Conservation (phyloP, 2,113 vertebrate genomes). For the Xenopus laevis region DNA sequence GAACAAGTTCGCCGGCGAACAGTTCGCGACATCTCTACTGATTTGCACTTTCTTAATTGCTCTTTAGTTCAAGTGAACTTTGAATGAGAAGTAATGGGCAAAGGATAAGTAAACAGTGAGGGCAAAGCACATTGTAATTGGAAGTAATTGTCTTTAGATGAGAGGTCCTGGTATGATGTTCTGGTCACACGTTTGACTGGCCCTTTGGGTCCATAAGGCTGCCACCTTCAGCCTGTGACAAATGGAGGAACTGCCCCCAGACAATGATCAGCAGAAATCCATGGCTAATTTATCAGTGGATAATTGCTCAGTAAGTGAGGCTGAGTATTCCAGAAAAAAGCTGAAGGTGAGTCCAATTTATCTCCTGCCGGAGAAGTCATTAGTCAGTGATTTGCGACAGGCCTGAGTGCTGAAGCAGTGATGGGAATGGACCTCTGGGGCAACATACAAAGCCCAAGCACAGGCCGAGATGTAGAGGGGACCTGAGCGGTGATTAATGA, state of each 20-base stretch:
- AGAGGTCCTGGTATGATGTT: constrained; percentile 5
- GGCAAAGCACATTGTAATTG: constrained; percentile 13
- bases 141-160: constrained; percentile 5
- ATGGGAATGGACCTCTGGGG: constrained; percentile 29
- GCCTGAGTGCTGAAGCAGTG: not conserved
- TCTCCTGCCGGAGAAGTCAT: constrained; percentile 11
- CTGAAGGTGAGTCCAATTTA: constrained; percentile 9
- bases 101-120: not conserved
- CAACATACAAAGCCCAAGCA: not conserved
- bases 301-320: constrained; percentile 19
- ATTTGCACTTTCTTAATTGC: no score
- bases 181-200: not conserved
- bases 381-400: constrained; percentile 16
- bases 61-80: no score
- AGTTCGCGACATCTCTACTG: no score
- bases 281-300: constrained; percentile 4
- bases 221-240: not conserved
- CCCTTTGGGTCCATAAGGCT: not conserved
- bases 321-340: not conserved
- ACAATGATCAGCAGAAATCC: constrained; percentile 5
- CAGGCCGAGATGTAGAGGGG: not conserved
- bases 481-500: constrained; percentile 20
- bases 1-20: no score
- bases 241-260: not conserved
- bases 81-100: no score